phyloP scores from a whole-genome alignment of 2,888 invertebrate species.

The Lasius fuliginosus region DNA sequence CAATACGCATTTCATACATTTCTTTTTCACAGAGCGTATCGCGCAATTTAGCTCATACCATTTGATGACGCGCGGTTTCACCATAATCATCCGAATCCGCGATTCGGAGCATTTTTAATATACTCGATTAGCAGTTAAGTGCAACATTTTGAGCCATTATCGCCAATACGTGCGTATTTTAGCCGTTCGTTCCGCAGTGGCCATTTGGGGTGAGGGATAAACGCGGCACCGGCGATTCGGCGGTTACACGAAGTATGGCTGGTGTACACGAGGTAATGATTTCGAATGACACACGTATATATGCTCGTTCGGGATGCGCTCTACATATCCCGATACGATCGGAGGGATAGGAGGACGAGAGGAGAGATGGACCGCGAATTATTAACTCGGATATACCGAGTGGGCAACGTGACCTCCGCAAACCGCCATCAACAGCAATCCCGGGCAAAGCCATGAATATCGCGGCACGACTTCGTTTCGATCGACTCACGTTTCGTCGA shows the following conservation, averaged over 20 bases:
- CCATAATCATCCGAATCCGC: not conserved
- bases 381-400: constrained; percentile 74
- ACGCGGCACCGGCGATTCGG: constrained; percentile 21
- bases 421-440: constrained; percentile 61
- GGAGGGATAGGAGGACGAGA: not conserved
- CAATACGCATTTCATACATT: too few species aligned
- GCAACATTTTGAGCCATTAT: constrained; percentile 48
- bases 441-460: constrained; percentile 64
- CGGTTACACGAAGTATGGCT: constrained; percentile 45
- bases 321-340: constrained; percentile 76
- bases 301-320: constrained; percentile 45
- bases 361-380: constrained; percentile 66
- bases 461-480: constrained; percentile 55
- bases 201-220: constrained; percentile 33
- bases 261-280: constrained; percentile 66
- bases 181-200: not conserved
- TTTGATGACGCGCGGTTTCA: constrained; percentile 1
- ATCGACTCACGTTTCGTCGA: constrained; percentile 29
- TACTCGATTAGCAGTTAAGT: constrained; percentile 46
- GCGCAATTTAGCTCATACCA: not conserved
- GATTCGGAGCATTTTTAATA: constrained; percentile 24
- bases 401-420: constrained; percentile 56
- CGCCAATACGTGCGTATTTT: constrained; percentile 25
- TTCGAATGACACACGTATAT: constrained; percentile 58
- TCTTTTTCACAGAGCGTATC: not conserved